Base-by-base conservation (phyloP, 2,888 invertebrate genomes). In the Tachina fera region DNA sequence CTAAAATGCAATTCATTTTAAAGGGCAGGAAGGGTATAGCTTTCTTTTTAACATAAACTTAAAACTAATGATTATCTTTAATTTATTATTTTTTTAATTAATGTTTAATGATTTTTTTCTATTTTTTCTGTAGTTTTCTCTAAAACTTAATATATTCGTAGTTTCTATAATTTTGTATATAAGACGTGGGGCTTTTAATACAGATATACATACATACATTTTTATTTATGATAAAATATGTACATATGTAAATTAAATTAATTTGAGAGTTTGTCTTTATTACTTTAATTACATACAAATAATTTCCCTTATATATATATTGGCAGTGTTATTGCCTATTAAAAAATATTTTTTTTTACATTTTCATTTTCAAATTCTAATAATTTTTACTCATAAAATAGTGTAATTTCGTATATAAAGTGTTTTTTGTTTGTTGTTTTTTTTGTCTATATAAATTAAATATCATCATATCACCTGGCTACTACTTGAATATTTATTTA, bases 251-350 rank as follows among this genome's bases (percentile, higher is more conserved):
- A 53, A 53, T 56, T 70, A 43, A 60, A 78, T 51, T 43, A 70
- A 68, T 31, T 61, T 43, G 9, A n/a, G n/a, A 22, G 56, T 63
- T 49, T 71, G 41, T 22, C 53, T 75, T 49, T 47, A 22, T 49
- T 58, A 39, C 47, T 9, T 83, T 43, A 77, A 65, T 45, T 60
- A 58, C 60, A 56, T 61, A 83, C 22, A 67, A 56, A 82, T 49
- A 74, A 43, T 22, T 56, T 68, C n/a, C 9, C 41, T 45, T 70
- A 39, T 43, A 51, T 43, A 51, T 31, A 45, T 43, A 63, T 43
- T 83, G 86, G 83, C 83, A 86, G 86, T 83, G 83, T 67, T 82
- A 41, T 84, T 86, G 86, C 86, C 83, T 86, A 80, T 83, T 77
- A 67, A 80, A 51, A 60, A 71, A 41, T 9, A 31, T 10, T 41